Percentiles rank a stretch among this genome's conserved stretches.
These are phyloP conservation scores for Drosophila grimshawi DNA, from an alignment of 1,140 invertebrate species.

Conservation along the genomic window DNA sequence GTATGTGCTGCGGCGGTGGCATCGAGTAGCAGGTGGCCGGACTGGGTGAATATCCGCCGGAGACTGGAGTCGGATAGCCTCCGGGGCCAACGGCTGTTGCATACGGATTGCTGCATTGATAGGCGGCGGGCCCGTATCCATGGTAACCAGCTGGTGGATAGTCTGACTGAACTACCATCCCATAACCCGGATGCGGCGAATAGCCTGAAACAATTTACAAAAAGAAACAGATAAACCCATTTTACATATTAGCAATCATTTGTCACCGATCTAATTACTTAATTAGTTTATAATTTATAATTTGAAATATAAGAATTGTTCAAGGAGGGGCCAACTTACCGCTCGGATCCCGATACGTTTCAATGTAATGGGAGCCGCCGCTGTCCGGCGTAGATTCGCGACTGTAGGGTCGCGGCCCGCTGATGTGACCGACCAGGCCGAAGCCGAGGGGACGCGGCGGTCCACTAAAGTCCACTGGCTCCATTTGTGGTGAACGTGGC, in stretches of 20 bases:
- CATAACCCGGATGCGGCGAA: slow-evolving; percentile 93
- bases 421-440: slow-evolving; percentile 84
- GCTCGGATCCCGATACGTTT: slow-evolving; percentile 92
- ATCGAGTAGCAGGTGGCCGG: slow-evolving; percentile 92
- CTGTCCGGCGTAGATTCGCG: slow-evolving; percentile 93
- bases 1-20: slow-evolving; percentile 91
- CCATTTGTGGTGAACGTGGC: slow-evolving; percentile 85
- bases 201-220: slow-evolving; percentile 87
- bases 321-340: slow-evolving; percentile 85
- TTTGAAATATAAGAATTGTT: too few relatives aligned
- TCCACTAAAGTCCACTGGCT: slow-evolving; percentile 88
- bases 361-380: slow-evolving; percentile 93
- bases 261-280: too few relatives aligned
- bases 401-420: slow-evolving; percentile 88
- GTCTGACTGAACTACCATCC: slow-evolving; percentile 90
- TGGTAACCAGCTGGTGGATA: slow-evolving; percentile 91
- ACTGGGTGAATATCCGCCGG: slow-evolving; percentile 89
- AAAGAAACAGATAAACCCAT: background rate
- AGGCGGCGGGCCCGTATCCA: slow-evolving; percentile 89
- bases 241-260: too few relatives aligned
- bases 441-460: slow-evolving; percentile 81
- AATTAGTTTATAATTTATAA: too few relatives aligned
- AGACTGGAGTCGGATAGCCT: slow-evolving; percentile 87
- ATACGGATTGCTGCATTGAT: slow-evolving; percentile 85
- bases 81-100: slow-evolving; percentile 85